These are phyloP conservation scores for Aphelocoma californica DNA, from an alignment of 2,797 vertebrate genomes.

Conservation along the genomic window DNA sequence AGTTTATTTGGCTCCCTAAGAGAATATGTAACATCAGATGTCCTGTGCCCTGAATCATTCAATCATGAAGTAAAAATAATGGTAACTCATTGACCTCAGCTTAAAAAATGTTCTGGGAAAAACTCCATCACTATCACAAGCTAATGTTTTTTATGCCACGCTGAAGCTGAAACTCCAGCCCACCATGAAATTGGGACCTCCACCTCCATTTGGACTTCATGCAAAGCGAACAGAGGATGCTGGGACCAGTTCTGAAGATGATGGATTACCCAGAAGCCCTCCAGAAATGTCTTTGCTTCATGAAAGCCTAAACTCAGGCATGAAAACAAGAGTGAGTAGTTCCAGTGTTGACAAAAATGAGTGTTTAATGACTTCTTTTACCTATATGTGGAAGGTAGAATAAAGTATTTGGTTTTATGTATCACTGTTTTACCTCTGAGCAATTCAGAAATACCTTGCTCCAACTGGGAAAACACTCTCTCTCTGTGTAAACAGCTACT, in stretches of 20 bases:
- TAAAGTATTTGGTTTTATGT: not conserved
- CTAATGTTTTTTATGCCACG: slow-evolving; percentile 19
- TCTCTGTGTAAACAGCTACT: not conserved
- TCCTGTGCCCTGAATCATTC: not conserved
- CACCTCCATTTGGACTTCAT: slow-evolving; percentile 77
- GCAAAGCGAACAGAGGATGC: slow-evolving; percentile 78
- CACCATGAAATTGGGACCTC: slow-evolving; percentile 87
- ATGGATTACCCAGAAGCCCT: slow-evolving; percentile 79
- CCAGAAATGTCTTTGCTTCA: slow-evolving; percentile 76
- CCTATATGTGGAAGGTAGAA: not conserved
- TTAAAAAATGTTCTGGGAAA: not conserved
- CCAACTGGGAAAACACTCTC: not conserved
- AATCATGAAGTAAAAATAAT: not conserved
- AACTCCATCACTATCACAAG: not conserved
- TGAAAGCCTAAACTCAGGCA: slow-evolving; percentile 59
- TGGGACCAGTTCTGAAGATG: slow-evolving; percentile 81
- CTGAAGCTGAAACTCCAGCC: slow-evolving; percentile 89
- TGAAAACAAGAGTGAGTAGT: slow-evolving; percentile 76
- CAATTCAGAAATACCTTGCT: not conserved
- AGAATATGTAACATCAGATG: not conserved
- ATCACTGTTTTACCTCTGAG: not conserved
- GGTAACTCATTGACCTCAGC: not conserved
- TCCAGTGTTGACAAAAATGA: not conserved
- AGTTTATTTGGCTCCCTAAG: not conserved
- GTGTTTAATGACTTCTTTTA: not conserved